Evolutionary conservation across 2,888 invertebrate species (phyloP), one percentile per base, ranked within the genome.

Genomic region (Epistrophella euchroma): DNA sequence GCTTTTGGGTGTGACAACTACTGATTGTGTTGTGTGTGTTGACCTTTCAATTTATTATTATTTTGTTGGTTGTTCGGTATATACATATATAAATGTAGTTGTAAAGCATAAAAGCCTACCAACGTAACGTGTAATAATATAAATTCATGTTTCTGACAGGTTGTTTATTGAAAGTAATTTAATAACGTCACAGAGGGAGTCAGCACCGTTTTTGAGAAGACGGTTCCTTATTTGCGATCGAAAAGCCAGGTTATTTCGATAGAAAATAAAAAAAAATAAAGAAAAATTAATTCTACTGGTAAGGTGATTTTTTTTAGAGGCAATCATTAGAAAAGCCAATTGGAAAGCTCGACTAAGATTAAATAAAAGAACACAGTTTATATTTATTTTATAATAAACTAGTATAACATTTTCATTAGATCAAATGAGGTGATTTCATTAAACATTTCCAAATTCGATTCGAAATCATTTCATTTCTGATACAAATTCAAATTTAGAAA

Each of bases 1-100:
- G 55, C n/a, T 68, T 22, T 50, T 47, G 52, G 45, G 52, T 50
- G 66, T 66, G 66, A 82, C 81, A 82, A 56, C 22, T 15, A 56
- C 22, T 15, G 37, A 66, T 56, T 47, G 15, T 40, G 43, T 43
- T 62, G 60, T 25, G 15, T 52, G 15, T 66, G 15, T 50, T 35
- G 22, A 19, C 19, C 43, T 32, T 25, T 70, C 43, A 62, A 71
- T 55, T 77, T 62, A 71, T 71, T 45, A n/a, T 28, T 28, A 52
- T 43, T 35, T 77, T 47, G 7, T 55, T 72, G 62, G 25, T 22
- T 40, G 13, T 55, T 66, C 10, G 62, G 22, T 28, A 28, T 28
- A 28, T 32, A 32, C 7, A 9, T 28, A 28, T 43, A 28, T 11
- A 15, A n/a, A 52, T 55, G 17, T 28, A n/a, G 13, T 13, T 22